Evolutionary conservation across 2,797 vertebrate genomes (phyloP), one percentile per base, ranked within the genome.

Genomic region (Acanthornis magna): DNA sequence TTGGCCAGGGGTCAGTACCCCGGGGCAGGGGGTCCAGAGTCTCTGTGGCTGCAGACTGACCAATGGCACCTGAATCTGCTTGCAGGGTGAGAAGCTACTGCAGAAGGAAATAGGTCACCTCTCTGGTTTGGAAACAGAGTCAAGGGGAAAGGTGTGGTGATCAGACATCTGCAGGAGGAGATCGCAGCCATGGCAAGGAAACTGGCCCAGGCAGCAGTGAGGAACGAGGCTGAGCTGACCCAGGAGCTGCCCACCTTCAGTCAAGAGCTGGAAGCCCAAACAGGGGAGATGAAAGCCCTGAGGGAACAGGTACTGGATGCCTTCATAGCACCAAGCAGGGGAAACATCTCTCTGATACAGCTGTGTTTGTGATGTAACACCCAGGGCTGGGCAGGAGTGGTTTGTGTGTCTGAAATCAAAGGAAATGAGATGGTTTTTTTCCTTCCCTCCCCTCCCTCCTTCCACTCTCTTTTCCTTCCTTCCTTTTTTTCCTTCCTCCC

Each of bases 281-380:
- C 93, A 14, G 94, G 94, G 67, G 97, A 98, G 97, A 98, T 98
- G 51, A 94, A 96, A 88, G 92, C 63, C 75, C 77, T 98, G 92
- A 98, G 96, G 87, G 97, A 97, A 11, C 97, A 98, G 98, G 98
- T 98, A 95, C 9, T 6, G 17, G 7, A 27, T 5, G 42, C 26
- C 40, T 38, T 9, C 5, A 2, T 4, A 16, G 50, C 25, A 32
- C 53, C 0, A 0, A n/a, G 65, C 15, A 3, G 21, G 36, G 65
- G 27, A 67, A 48, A 16, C 6, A 23, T 17, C 36, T 42, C 23
- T 20, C 38, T 10, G n/a, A 15, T 17, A 13, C 14, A 13, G 16
- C 4, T 5, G 36, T 26, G 8, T 9, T 32, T 32, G 14, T 25
- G 16, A 20, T 5, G 47, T 4, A 38, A 38, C 36, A 38, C 36